These are phyloP conservation scores for Ecdyonurus torrentis DNA, from an alignment of 2,888 invertebrate genomes.

Conservation along the genomic window DNA sequence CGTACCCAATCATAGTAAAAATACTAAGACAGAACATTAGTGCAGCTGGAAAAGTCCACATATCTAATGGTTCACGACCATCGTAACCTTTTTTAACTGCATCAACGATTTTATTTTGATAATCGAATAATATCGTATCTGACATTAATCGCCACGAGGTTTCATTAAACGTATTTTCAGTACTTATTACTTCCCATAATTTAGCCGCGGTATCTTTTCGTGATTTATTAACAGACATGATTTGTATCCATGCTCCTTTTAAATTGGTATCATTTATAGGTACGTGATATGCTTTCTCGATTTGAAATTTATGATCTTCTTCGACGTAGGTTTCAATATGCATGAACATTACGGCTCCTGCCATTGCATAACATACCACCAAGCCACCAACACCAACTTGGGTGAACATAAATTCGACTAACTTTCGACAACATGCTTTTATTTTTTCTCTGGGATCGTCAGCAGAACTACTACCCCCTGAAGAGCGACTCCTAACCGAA, in stretches of 20 bases:
- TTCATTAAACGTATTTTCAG: slow-evolving; percentile 50
- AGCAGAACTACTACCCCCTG: slow-evolving; percentile 19
- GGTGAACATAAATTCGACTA: slow-evolving; percentile 83
- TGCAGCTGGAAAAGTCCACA: slow-evolving; percentile 77
- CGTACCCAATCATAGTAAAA: slow-evolving; percentile 86
- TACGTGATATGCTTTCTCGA: slow-evolving; percentile 24
- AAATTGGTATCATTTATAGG: slow-evolving; percentile 14
- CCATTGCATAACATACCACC: slow-evolving; percentile 71
- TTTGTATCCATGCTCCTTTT: not conserved
- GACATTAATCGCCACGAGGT: slow-evolving; percentile 42
- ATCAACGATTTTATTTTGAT: slow-evolving; percentile 37
- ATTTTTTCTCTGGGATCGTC: slow-evolving; percentile 55
- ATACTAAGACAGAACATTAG: slow-evolving; percentile 77
- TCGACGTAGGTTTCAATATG: slow-evolving; percentile 48
- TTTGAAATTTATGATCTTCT: slow-evolving; percentile 27
- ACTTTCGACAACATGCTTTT: slow-evolving; percentile 69
- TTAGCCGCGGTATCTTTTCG: slow-evolving; percentile 26
- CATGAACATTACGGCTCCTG: slow-evolving; percentile 68
- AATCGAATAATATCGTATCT: slow-evolving; percentile 35
- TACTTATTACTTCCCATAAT: slow-evolving; percentile 48
- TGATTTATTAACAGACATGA: slow-evolving; percentile 8
- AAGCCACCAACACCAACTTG: slow-evolving; percentile 80
- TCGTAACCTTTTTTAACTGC: slow-evolving; percentile 56
- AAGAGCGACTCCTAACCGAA: not conserved
- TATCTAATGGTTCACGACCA: slow-evolving; percentile 43